Conservation (phyloP, 2,113 vertebrate species). For the Accipiter virgatus region DNA sequence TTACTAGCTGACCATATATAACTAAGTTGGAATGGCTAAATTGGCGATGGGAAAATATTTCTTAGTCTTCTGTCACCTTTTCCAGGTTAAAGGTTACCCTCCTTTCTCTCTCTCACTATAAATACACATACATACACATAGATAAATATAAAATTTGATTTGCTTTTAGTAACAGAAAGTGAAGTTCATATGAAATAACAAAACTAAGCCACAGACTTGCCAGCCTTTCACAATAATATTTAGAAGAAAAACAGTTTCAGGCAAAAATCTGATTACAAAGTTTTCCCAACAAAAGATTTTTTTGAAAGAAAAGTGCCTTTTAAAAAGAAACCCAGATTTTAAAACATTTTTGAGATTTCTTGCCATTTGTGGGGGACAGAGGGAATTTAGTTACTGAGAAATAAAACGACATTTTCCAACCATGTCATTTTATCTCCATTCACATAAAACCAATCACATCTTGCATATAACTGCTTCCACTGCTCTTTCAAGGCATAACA, state of each 20-base stretch:
- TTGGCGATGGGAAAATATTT: slow-evolving; percentile 38
- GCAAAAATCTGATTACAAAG: background rate
- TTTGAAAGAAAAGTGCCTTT: background rate
- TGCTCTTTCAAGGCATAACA: background rate
- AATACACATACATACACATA: background rate
- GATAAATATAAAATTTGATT: background rate
- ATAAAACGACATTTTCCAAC: background rate
- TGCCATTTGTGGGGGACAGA: background rate
- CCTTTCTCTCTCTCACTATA: background rate
- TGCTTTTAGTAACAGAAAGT: background rate
- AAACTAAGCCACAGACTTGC: background rate
- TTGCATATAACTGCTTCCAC: background rate
- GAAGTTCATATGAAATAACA: background rate
- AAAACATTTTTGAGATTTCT: background rate
- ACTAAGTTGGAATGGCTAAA: slow-evolving; percentile 16
- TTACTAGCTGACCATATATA: slow-evolving; percentile 16
- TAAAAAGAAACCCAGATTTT: background rate
- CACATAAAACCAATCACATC: background rate
- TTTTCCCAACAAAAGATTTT: background rate
- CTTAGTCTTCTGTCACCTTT: slow-evolving; percentile 16
- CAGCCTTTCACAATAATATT: background rate
- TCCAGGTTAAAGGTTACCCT: background rate
- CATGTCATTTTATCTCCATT: background rate
- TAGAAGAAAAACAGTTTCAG: background rate
- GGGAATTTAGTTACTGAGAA: background rate